phyloP scores from a whole-genome alignment of 2,113 vertebrate species.

The Canis aureus region DNA sequence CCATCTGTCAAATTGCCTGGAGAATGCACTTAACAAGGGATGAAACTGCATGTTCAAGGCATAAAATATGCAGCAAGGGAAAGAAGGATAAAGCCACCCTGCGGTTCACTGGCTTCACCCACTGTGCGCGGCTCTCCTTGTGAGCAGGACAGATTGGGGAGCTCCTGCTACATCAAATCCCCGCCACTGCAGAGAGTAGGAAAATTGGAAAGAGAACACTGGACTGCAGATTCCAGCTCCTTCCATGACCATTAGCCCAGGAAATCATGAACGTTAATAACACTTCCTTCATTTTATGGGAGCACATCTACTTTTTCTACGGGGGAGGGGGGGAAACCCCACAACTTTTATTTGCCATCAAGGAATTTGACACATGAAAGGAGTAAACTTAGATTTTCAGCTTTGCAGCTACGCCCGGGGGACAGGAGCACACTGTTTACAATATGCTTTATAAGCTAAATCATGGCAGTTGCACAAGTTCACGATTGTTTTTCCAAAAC shows the following conservation, averaged over 20 bases:
- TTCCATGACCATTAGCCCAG: neutral
- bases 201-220: neutral
- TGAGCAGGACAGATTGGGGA: conserved; percentile 51
- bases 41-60: conserved; percentile 61
- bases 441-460: neutral
- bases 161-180: neutral
- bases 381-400: neutral
- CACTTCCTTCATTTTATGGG: conserved; percentile 6
- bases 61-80: conserved; percentile 70
- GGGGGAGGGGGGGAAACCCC: neutral
- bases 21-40: conserved; percentile 71
- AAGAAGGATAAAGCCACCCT: conserved; percentile 46
- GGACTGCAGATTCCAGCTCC: neutral
- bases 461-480: neutral
- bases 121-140: conserved; percentile 30
- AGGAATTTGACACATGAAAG: neutral
- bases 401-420: neutral
- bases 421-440: neutral
- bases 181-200: neutral
- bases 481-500: conserved; percentile 14
- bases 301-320: neutral
- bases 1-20: conserved; percentile 69
- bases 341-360: neutral
- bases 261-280: conserved; percentile 54
- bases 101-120: conserved; percentile 31